These are phyloP conservation scores for Danaus plexippus DNA, from an alignment of 1,140 invertebrate genomes.

Conservation along the genomic window DNA sequence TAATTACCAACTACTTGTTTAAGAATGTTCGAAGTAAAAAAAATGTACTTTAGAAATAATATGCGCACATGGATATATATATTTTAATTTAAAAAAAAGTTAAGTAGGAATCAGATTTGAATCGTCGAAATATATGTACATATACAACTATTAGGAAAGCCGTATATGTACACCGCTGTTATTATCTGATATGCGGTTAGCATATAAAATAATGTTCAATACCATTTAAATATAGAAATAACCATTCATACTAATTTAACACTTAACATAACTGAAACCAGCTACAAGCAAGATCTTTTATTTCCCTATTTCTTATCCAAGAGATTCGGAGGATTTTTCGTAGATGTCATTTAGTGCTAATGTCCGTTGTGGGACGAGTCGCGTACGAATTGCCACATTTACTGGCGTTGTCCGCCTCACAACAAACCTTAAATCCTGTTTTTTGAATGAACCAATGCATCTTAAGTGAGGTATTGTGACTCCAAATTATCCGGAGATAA, in stretches of 20 bases:
- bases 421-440: conserved; percentile 53
- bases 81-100: no score
- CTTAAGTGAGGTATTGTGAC: conserved; percentile 54
- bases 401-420: conserved; percentile 41
- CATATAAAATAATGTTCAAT: no score
- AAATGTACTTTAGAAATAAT: no score
- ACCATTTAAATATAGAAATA: no score
- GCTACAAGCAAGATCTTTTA: conserved; percentile 36
- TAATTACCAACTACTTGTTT: no score
- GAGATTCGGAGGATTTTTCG: conserved; percentile 54
- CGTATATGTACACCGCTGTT: no score
- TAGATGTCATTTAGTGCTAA: conserved; percentile 68
- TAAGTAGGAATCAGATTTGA: no score
- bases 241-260: background rate
- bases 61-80: no score
- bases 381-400: conserved; percentile 65
- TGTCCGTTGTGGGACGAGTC: conserved; percentile 54
- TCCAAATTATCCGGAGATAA: conserved; percentile 51
- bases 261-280: conserved; percentile 7
- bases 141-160: no score
- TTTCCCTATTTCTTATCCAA: conserved; percentile 56
- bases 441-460: conserved; percentile 66
- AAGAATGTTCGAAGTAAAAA: no score
- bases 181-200: no score
- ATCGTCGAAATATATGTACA: no score